Percentiles rank a stretch among this genome's conserved stretches.
phyloP scores from a whole-genome alignment of 2,797 vertebrate species.

The Bradypus variegatus region DNA sequence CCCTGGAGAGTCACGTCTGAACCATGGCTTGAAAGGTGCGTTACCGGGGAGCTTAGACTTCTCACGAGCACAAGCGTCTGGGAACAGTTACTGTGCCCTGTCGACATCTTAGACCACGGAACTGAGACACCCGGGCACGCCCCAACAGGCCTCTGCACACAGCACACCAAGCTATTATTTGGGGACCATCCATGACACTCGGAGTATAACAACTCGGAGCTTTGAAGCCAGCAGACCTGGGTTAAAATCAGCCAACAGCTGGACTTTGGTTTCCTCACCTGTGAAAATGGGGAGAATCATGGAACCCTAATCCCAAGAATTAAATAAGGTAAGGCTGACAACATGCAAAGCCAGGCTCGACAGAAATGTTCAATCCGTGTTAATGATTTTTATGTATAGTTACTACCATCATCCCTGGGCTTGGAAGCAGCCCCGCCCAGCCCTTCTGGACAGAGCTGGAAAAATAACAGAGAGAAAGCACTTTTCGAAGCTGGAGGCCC shows the following conservation, averaged over 20 bases:
- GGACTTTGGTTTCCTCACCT: background rate
- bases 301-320: background rate
- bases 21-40: background rate
- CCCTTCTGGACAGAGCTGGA: background rate
- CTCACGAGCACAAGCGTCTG: background rate
- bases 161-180: accelerated
- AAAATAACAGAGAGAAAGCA: background rate
- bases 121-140: background rate
- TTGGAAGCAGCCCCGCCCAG: background rate
- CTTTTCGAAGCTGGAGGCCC: constrained; percentile 1
- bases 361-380: accelerated
- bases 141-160: too few relatives aligned
- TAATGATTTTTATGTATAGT: background rate
- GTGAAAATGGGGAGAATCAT: background rate
- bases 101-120: background rate
- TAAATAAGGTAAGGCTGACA: background rate
- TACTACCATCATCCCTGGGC: background rate
- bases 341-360: accelerated
- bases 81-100: background rate
- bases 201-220: background rate
- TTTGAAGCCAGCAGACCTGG: background rate
- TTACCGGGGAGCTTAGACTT: background rate
- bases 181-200: too few relatives aligned
- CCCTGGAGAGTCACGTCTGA: background rate
- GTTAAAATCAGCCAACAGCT: background rate